These are phyloP conservation scores for Gasteruption jaculator DNA, from an alignment of 2,888 invertebrate species.

Conservation along the genomic window DNA sequence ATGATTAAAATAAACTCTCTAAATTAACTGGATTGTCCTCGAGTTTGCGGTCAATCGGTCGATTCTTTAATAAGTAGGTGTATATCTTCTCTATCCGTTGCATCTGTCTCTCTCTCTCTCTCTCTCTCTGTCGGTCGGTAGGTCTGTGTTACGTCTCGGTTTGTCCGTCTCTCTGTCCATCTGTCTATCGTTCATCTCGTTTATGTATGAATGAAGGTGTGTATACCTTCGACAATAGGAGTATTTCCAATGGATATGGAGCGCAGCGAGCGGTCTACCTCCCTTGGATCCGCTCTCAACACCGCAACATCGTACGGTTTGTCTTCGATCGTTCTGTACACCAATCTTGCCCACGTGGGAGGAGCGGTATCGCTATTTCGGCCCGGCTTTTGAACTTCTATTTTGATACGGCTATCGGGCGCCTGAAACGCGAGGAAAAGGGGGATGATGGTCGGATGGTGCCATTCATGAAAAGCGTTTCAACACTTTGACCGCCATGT, in stretches of 20 bases:
- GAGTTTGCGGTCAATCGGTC: too few species aligned
- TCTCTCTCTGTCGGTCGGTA: too few species aligned
- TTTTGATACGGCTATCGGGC: conserved; percentile 29
- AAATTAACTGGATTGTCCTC: too few species aligned
- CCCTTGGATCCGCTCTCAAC: conserved; percentile 32
- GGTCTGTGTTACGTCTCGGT: too few species aligned
- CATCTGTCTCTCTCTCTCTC: too few species aligned
- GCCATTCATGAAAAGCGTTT: not conserved
- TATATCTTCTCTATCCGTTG: too few species aligned
- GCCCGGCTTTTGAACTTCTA: too few species aligned
- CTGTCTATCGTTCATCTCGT: too few species aligned
- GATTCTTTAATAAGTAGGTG: too few species aligned
- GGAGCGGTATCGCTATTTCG: conserved; percentile 22
- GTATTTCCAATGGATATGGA: conserved; percentile 28
- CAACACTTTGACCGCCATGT: not conserved
- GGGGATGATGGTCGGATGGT: too few species aligned
- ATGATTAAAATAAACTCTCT: too few species aligned
- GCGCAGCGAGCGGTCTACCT: conserved; percentile 28
- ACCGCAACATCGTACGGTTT: conserved; percentile 47
- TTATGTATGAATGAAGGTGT: not conserved
- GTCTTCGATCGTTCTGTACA: conserved; percentile 41
- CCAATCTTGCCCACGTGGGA: conserved; percentile 32
- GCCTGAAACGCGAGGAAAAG: conserved; percentile 27
- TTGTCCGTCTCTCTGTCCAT: too few species aligned
- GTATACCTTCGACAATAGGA: conserved; percentile 32